These are phyloP conservation scores for Zalophus californianus DNA, from an alignment of 2,797 vertebrate genomes.

Conservation along the genomic window DNA sequence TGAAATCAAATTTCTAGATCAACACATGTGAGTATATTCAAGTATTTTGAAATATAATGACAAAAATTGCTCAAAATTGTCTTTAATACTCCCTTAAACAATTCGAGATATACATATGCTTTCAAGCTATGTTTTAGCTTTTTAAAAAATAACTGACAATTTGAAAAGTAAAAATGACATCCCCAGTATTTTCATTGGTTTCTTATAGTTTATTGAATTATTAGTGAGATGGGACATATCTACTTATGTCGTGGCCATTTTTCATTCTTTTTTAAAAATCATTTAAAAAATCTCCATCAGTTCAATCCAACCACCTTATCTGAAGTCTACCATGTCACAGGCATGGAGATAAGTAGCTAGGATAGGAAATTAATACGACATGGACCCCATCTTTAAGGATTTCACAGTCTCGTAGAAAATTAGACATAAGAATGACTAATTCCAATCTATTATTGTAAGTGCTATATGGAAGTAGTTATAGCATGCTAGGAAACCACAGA, in stretches of 20 bases:
- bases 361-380: neutral
- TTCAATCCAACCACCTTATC: neutral
- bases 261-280: neutral
- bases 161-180: slow-evolving; percentile 18
- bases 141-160: neutral
- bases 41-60: neutral
- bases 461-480: neutral
- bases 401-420: slow-evolving; percentile 27
- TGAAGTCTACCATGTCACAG: neutral
- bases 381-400: neutral
- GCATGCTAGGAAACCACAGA: neutral
- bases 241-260: neutral
- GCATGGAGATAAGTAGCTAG: neutral
- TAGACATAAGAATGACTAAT: neutral
- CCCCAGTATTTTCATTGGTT: neutral
- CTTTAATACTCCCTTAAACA: neutral
- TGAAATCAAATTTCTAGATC: slow-evolving; percentile 47
- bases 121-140: neutral
- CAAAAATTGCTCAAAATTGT: slow-evolving; percentile 28
- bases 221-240: neutral
- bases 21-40: neutral
- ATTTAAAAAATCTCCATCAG: neutral
- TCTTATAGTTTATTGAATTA: neutral
- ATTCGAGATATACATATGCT: neutral
- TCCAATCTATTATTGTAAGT: neutral